These are phyloP conservation scores for Hypocryptadius cinnamomeus DNA, from an alignment of 2,113 vertebrate species.

Conservation along the genomic window DNA sequence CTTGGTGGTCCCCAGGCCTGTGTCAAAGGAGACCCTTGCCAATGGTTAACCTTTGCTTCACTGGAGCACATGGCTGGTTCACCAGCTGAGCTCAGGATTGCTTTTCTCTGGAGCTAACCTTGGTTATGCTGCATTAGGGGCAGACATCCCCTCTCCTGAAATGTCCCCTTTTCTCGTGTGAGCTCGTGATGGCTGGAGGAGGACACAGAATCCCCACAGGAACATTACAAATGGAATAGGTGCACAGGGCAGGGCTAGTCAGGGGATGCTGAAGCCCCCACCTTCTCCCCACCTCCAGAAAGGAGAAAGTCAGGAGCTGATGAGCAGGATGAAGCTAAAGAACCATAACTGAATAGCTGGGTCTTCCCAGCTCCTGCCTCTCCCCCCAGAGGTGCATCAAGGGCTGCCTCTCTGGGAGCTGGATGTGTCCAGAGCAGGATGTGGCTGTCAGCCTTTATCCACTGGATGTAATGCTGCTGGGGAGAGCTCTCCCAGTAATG, in stretches of 20 bases:
- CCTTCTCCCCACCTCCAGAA: not conserved
- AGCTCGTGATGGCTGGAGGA: not conserved
- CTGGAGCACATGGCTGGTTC: not conserved
- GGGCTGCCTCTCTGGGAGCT: not conserved
- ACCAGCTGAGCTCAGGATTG: rapidly evolving
- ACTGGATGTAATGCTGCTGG: not conserved
- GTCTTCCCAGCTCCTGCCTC: not conserved
- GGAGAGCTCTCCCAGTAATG: not conserved
- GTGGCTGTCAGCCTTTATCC: not conserved
- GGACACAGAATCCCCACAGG: not conserved
- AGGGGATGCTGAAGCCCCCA: not conserved
- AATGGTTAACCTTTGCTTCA: not conserved
- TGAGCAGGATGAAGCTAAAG: not conserved
- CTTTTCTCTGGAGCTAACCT: not conserved
- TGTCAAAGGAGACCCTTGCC: not conserved
- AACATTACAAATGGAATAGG: not conserved
- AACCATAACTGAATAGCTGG: not conserved
- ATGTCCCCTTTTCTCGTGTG: rapidly evolving
- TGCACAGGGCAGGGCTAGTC: not conserved
- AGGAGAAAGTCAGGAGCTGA: not conserved
- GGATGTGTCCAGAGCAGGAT: not conserved
- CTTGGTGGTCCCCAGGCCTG: not conserved
- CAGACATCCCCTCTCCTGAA: rapidly evolving
- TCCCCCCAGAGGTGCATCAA: rapidly evolving
- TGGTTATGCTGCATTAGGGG: not conserved